phyloP scores from a whole-genome alignment of 2,888 invertebrate genomes.

The Drosophila robusta region DNA sequence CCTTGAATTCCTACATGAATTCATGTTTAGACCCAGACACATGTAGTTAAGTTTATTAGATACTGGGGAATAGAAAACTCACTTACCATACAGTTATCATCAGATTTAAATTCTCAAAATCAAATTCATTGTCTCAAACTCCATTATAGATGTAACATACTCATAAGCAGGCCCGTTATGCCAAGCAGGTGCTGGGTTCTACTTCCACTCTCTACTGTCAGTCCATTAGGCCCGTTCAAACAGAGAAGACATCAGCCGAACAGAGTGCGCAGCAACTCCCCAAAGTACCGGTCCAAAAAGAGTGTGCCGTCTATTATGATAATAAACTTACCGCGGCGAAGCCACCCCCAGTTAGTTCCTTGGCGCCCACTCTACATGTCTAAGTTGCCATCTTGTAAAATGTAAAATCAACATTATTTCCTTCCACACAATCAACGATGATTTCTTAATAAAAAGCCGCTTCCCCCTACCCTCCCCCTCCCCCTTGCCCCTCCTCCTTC shows the following conservation, averaged over 20 bases:
- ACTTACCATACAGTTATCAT: too few relatives aligned
- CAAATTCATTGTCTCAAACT: neutral
- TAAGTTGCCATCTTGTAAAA: conserved; percentile 54
- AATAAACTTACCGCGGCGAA: conserved; percentile 66
- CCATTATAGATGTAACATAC: conserved; percentile 38
- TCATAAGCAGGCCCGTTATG: conserved; percentile 10
- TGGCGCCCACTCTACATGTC: conserved; percentile 33
- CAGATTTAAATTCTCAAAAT: neutral
- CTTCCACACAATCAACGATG: conserved; percentile 80
- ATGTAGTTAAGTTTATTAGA: too few relatives aligned
- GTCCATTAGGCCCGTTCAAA: conserved; percentile 52
- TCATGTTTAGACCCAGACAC: too few relatives aligned
- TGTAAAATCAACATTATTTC: conserved; percentile 78
- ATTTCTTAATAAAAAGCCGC: conserved; percentile 77
- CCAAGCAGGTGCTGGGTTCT: conserved; percentile 20
- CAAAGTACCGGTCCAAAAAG: conserved; percentile 42
- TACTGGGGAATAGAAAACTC: too few relatives aligned
- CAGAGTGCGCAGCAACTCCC: conserved; percentile 54
- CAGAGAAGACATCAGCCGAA: conserved; percentile 56
- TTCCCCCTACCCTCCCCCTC: too few relatives aligned
- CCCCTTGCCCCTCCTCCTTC: too few relatives aligned
- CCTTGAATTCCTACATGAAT: too few relatives aligned
- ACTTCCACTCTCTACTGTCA: conserved; percentile 1
- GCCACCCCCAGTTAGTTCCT: conserved; percentile 39
- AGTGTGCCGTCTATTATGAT: conserved; percentile 70